Evolutionary conservation across 2,113 vertebrate species (phyloP), one percentile per base, ranked within the genome.

Genomic region (Tauraco erythrolophus): DNA sequence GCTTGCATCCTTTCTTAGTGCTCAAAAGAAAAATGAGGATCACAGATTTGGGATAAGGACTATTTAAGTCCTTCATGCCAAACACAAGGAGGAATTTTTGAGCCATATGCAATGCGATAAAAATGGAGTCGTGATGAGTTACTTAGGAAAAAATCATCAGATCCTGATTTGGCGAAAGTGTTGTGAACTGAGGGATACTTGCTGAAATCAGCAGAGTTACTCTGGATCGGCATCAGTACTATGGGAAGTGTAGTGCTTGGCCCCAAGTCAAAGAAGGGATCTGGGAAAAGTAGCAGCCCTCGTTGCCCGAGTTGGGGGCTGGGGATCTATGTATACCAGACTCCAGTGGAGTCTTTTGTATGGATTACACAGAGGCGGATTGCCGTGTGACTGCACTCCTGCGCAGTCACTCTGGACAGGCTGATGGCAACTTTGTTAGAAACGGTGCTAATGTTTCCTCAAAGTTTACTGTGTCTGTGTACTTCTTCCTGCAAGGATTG

Each of bases 281-380:
- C 76, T 82, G 91, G 72, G 92, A 95, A 79, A 89, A 95, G 77
- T 15, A 91, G 87, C 86, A 89, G 95, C 84, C 41, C 93, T 95
- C 8, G 3, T 58, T 81, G 85, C 69, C 22, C 2, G 48, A 57
- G 92, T n/a, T 97, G 92, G 94, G 94, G 95, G 92, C 76, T 96
- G 97, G 94, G 96, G 88, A 90, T 92, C 51, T 0, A n/a, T n/a
- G 8, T 91, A 70, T 39, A 56, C 82, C 64, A 58, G 76, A 58
- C 94, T 91, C 82, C 7, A 33, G 88, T 88, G 83, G 84, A 94
- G 92, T 50, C 97, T 95, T 97, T 97, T 97, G 92, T 97, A 94
- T 88, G 83, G 85, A 89, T 87, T 95, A 57, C 88, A 89, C 82
- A 92, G 88, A 87, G 89, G 91, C 77, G 6, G 58, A 48, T 57